Percentiles rank a stretch among this genome's conserved stretches.
phyloP scores from a whole-genome alignment of 2,113 vertebrate species.

The Phalacrocorax brasilianus region DNA sequence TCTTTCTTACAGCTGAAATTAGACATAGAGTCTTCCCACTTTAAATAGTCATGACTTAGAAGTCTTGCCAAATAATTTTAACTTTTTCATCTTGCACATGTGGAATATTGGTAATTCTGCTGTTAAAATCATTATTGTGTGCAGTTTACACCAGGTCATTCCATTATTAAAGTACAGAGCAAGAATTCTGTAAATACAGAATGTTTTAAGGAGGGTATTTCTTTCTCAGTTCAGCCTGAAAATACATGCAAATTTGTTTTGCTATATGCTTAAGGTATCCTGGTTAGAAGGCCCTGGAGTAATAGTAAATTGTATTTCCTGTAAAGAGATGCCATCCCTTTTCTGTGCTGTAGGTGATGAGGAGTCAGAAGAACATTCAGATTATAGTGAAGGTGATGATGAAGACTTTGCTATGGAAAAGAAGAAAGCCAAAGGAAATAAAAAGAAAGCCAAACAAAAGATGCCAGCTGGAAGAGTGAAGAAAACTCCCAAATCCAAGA shows the following conservation, averaged over 20 bases:
- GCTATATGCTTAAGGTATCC: neutral
- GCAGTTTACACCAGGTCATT: neutral
- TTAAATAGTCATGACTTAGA: neutral
- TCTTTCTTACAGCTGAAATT: neutral
- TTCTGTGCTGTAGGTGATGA: slow-evolving; percentile 53
- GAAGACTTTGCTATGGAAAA: slow-evolving; percentile 73
- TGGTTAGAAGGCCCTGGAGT: neutral
- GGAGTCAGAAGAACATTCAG: slow-evolving; percentile 75
- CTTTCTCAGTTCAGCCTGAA: neutral
- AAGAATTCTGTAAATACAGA: neutral
- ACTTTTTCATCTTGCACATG: neutral
- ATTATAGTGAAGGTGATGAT: slow-evolving; percentile 76
- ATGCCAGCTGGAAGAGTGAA: slow-evolving; percentile 59
- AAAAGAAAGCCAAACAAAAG: slow-evolving; percentile 40
- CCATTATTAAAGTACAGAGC: neutral
- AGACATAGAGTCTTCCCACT: neutral
- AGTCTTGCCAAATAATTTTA: neutral
- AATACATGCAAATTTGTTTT: neutral
- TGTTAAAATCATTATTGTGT: neutral
- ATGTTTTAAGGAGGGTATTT: neutral
- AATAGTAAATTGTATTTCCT: neutral
- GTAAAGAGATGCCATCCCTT: neutral
- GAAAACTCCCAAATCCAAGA: slow-evolving; percentile 14
- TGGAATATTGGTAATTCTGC: neutral
- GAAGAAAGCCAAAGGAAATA: slow-evolving; percentile 49